Conservation (phyloP, 1,140 invertebrate species). For the Batillaria attramentaria region DNA sequence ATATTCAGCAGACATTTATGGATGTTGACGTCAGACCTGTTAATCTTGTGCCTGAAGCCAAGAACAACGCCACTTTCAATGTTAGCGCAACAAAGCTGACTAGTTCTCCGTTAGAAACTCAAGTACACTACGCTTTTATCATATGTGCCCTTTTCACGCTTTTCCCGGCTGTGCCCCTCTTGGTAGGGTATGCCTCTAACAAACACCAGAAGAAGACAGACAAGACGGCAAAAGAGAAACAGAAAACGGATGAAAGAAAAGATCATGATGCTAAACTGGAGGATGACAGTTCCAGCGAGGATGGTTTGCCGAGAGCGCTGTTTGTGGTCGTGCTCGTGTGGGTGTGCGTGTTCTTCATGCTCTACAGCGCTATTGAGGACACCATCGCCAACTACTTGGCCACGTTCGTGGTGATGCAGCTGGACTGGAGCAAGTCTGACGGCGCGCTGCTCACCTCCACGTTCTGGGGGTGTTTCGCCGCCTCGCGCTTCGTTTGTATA, state of each 20-base stretch:
- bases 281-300: conserved; percentile 35
- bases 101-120: no score
- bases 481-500: conserved; percentile 44
- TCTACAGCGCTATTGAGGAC: conserved; percentile 50
- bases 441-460: conserved; percentile 43
- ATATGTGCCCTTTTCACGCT: conserved; percentile 14
- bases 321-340: conserved; percentile 18
- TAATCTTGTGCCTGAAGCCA: no score
- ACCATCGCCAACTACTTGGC: conserved; percentile 46
- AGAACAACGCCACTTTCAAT: no score
- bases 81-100: no score
- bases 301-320: background rate
- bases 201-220: background rate
- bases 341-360: conserved; percentile 27
- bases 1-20: no score
- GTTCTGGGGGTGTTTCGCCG: conserved; percentile 46
- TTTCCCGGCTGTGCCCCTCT: conserved; percentile 20
- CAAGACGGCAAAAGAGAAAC: background rate
- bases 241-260: conserved; percentile 24
- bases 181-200: conserved; percentile 5
- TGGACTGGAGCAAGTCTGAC: conserved; percentile 42
- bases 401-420: conserved; percentile 44
- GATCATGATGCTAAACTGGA: conserved; percentile 38
- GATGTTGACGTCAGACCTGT: no score
- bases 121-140: conserved; percentile 26